phyloP scores from a whole-genome alignment of 1,140 invertebrate species.

The Dendroctonus ponderosae region DNA sequence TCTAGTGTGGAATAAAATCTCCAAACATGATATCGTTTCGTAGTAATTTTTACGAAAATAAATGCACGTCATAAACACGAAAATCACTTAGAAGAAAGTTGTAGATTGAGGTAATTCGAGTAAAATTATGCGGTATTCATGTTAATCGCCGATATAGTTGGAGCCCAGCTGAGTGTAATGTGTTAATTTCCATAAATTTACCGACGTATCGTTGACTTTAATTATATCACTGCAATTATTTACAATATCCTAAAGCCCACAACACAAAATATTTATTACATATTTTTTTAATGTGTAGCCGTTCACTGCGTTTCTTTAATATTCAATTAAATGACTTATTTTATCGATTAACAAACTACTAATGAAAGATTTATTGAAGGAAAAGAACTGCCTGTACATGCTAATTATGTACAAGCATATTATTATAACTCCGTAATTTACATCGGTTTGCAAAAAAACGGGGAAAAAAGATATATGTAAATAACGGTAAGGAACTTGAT shows the following conservation, averaged over 20 bases:
- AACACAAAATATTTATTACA: slow-evolving; percentile 23
- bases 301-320: slow-evolving; percentile 8
- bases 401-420: too few relatives aligned
- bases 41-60: slow-evolving; percentile 10
- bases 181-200: slow-evolving; percentile 36
- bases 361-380: too few relatives aligned
- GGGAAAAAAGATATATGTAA: too few relatives aligned
- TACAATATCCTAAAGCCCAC: slow-evolving; percentile 24
- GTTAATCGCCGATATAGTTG: slow-evolving; percentile 28
- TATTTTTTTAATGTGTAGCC: background rate
- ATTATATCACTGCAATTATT: slow-evolving; percentile 34
- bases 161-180: slow-evolving; percentile 31
- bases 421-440: too few relatives aligned
- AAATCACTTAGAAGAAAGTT: slow-evolving; percentile 29
- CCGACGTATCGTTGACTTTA: slow-evolving; percentile 31
- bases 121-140: slow-evolving; percentile 33
- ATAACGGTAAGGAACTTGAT: too few relatives aligned
- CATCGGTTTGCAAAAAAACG: too few relatives aligned
- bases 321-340: too few relatives aligned
- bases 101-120: slow-evolving; percentile 26
- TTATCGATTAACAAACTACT: too few relatives aligned
- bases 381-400: too few relatives aligned
- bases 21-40: background rate
- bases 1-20: too few relatives aligned
- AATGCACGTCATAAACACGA: slow-evolving; percentile 9